Base-by-base conservation (phyloP, 2,888 invertebrate species). In the Schizaphis graminum region DNA sequence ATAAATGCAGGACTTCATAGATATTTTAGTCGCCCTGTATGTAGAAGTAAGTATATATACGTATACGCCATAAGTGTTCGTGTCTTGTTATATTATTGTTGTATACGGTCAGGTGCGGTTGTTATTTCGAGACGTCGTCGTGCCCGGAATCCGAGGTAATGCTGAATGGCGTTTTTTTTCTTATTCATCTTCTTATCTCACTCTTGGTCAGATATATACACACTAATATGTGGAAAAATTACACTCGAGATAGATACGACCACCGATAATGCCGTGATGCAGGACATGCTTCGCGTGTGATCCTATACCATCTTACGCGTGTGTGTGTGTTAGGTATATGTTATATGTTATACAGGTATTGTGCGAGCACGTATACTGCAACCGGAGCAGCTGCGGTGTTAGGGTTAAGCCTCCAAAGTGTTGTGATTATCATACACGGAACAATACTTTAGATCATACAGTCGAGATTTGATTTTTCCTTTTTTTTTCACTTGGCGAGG, bases 121-220 rank as follows among this genome's bases (percentile, higher is more conserved):
- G 89, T 93, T 93, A 93, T 89, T 93, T 89, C 93, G 89, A 93
- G 57, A 89, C 85, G 67, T 77, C 49, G 88, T 53, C 53, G 84
- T 77, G 35, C 24, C 35, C 10, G 57, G 56, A 26, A 56, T 89
- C 67, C n/a, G 90, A 53, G 85, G 21, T 61, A 87, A 92, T 67
- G 92, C 67, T 53, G 53, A 67, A 92, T 67, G 86, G 49, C 92
- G 53, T 67, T 92, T 49, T 86, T 91, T 53, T 84, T 77, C 47
- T 41, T 53, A 10, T 67, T n/a, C 13, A n/a, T 86, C 44, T 49
- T 92, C 87, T 67, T 67, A 88, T 92, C 92, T 67, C 26, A 47
- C n/a, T 47, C 67, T 88, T 1, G 86, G 57, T 86, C 91, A 35
- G 61, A 86, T 26, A 44, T n/a, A 26, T 28, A 61, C 61, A 47